phyloP scores from a whole-genome alignment of 2,113 vertebrate genomes.

The Xyliphius kryptos region DNA sequence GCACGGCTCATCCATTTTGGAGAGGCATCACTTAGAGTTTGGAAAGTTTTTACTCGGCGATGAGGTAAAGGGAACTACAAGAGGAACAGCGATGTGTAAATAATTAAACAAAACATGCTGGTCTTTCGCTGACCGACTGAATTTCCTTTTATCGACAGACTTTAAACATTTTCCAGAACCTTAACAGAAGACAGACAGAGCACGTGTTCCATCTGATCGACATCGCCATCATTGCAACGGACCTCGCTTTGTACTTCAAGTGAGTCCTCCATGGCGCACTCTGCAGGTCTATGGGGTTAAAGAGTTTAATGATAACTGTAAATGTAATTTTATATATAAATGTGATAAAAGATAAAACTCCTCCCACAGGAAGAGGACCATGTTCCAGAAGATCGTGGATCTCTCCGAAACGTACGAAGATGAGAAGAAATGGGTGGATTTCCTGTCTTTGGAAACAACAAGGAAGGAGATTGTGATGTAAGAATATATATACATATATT shows the following conservation, averaged over 20 bases:
- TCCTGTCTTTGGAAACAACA: constrained; percentile 86
- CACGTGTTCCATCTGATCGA: constrained; percentile 87
- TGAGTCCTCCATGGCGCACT: constrained; percentile 57
- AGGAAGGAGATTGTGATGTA: constrained; percentile 97
- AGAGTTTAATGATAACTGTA: no score
- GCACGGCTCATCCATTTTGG: constrained; percentile 90
- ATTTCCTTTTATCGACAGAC: constrained; percentile 58
- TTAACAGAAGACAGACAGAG: constrained; percentile 84
- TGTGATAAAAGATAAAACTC: no score
- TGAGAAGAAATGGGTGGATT: constrained; percentile 81
- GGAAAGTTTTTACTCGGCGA: constrained; percentile 88
- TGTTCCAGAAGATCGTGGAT: constrained; percentile 98
- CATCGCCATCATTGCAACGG: constrained; percentile 94
- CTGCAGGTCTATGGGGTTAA: no score
- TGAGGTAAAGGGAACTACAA: constrained; percentile 77
- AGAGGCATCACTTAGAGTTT: constrained; percentile 92
- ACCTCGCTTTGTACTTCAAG: constrained; percentile 98
- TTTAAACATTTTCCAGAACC: constrained; percentile 94
- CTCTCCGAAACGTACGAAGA: constrained; percentile 81
- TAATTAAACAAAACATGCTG: no score
- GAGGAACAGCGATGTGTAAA: no score
- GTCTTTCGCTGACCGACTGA: not conserved
- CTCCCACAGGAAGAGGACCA: constrained; percentile 91
- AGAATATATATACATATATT: no score
- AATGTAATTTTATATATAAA: no score